phyloP scores from a whole-genome alignment of 2,888 invertebrate species.

The Tortrix viridana region DNA sequence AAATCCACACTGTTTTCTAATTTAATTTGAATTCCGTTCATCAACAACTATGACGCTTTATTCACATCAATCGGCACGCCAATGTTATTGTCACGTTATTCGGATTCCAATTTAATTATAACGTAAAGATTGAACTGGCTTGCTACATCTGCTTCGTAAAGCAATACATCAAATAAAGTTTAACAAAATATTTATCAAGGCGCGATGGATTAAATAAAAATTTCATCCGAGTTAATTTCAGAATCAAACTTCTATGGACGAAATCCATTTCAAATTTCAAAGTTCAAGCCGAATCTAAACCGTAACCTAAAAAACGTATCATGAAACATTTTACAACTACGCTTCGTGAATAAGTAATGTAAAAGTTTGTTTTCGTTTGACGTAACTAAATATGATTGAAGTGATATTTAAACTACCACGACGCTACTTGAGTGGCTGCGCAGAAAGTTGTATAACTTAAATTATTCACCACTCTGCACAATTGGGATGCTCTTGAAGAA shows the following conservation, averaged over 20 bases:
- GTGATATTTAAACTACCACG: no score
- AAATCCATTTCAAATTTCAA: slow-evolving; percentile 30
- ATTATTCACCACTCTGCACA: no score
- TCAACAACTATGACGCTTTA: no score
- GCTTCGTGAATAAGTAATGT: not conserved
- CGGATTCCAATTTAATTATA: no score
- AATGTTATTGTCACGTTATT: no score
- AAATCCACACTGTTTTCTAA: no score
- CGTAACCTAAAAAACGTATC: slow-evolving; percentile 6
- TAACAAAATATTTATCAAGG: not conserved
- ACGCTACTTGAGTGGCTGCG: no score
- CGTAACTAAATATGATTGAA: no score
- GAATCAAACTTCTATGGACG: slow-evolving; percentile 15
- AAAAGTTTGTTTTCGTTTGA: not conserved
- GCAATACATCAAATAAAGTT: slow-evolving; percentile 8
- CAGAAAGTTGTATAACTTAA: no score
- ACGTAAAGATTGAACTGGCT: not conserved
- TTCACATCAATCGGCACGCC: no score
- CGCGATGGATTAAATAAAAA: slow-evolving; percentile 9
- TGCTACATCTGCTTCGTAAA: not conserved
- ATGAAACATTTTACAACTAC: slow-evolving; percentile 4
- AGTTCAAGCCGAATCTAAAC: slow-evolving; percentile 21
- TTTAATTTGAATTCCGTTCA: no score
- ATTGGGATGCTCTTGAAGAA: no score
- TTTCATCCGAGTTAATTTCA: slow-evolving; percentile 16